These are phyloP conservation scores for Gari tellinella DNA, from an alignment of 2,888 invertebrate genomes.

Conservation along the genomic window DNA sequence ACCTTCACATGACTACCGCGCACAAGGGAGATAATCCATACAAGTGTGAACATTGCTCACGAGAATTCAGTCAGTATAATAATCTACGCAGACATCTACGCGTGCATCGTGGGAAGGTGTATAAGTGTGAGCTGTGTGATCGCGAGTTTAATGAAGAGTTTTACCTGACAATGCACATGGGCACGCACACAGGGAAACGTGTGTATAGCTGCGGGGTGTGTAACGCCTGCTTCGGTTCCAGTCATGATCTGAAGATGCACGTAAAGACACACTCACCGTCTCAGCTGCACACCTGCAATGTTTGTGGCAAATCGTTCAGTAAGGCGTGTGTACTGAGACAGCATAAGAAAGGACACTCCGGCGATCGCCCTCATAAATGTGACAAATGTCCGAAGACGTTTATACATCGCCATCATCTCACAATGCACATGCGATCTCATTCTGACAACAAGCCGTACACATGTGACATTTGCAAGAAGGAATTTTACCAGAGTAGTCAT, in stretches of 20 bases:
- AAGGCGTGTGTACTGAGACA: conserved; percentile 68
- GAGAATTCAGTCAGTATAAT: conserved; percentile 64
- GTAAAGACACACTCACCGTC: conserved; percentile 65
- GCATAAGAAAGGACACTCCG: conserved; percentile 66
- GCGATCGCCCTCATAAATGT: conserved; percentile 65
- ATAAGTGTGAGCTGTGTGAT: conserved; percentile 64
- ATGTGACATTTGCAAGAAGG: conserved; percentile 57
- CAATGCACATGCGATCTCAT: conserved; percentile 65
- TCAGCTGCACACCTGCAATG: conserved; percentile 61
- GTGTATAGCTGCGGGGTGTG: conserved; percentile 69
- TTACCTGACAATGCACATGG: conserved; percentile 68
- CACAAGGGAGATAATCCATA: conserved; percentile 65
- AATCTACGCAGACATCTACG: conserved; percentile 62
- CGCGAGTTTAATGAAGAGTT: conserved; percentile 65
- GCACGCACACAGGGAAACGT: conserved; percentile 67
- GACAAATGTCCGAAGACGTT: conserved; percentile 62
- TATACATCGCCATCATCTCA: conserved; percentile 68
- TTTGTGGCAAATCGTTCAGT: conserved; percentile 66
- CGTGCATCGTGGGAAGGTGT: conserved; percentile 61
- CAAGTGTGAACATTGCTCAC: conserved; percentile 64
- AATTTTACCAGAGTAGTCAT: conserved; percentile 64
- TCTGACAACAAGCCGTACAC: conserved; percentile 46
- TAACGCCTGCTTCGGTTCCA: conserved; percentile 53
- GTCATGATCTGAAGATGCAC: conserved; percentile 63
- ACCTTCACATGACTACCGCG: conserved; percentile 56